Evolutionary conservation across 1,140 invertebrate genomes (phyloP).

Genomic region (Venturia canescens): DNA sequence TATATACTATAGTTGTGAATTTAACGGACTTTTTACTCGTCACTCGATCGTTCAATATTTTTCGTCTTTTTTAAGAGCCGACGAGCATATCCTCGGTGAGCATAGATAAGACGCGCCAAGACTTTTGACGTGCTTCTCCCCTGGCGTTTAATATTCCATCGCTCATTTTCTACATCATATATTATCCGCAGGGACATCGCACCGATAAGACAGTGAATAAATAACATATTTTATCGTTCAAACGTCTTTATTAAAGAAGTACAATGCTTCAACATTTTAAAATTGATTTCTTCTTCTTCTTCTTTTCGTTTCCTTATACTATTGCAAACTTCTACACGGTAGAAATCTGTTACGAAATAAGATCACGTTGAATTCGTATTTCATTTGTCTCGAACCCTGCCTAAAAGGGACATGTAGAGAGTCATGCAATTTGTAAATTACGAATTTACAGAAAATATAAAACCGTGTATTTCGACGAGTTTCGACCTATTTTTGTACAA

Average conservation of each 20-base stretch:
- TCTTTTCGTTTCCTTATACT: slow-evolving; percentile 19
- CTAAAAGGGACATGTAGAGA: slow-evolving; percentile 69
- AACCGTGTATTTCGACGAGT: slow-evolving; percentile 1
- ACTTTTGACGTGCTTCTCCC: too few species aligned
- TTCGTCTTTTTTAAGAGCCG: not conserved
- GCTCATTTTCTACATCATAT: too few species aligned
- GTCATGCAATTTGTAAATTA: slow-evolving; percentile 62
- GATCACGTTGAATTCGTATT: slow-evolving; percentile 44
- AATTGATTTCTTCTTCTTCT: too few species aligned
- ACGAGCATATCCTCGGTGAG: too few species aligned
- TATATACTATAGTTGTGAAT: slow-evolving; percentile 66
- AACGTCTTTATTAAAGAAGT: too few species aligned
- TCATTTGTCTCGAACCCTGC: slow-evolving; percentile 63
- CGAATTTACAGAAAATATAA: slow-evolving; percentile 23
- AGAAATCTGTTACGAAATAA: slow-evolving; percentile 61
- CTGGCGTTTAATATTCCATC: too few species aligned
- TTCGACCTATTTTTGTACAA: not conserved
- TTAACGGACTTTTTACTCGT: not conserved
- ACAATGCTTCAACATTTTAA: not conserved
- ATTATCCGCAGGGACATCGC: too few species aligned
- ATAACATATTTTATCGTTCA: too few species aligned
- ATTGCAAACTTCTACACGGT: slow-evolving; percentile 69
- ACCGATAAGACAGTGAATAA: too few species aligned
- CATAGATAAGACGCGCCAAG: too few species aligned
- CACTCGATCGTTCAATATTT: not conserved